phyloP scores from a whole-genome alignment of 2,888 invertebrate species.

The Zaprionus obscuricornis region DNA sequence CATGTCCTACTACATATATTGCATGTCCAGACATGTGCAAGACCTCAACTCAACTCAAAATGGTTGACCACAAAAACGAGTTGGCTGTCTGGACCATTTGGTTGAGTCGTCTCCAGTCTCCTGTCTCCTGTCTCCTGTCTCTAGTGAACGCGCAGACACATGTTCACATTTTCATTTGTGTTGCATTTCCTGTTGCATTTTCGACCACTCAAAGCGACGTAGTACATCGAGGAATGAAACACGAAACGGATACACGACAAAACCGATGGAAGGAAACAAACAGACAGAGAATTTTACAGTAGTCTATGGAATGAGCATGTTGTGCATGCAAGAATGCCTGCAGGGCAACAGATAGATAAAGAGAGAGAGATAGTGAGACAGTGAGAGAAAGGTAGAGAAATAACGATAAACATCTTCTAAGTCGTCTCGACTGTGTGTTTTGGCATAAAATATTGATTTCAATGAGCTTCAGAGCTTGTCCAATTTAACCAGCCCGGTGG shows the following conservation, averaged over 20 bases:
- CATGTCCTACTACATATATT: neutral
- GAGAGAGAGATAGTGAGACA: too few species aligned
- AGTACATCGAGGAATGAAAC: too few species aligned
- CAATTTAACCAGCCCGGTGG: constrained; percentile 17
- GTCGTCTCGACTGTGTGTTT: constrained; percentile 45
- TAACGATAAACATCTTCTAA: constrained; percentile 45
- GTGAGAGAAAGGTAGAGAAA: too few species aligned
- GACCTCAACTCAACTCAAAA: constrained; percentile 19
- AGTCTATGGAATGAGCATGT: too few species aligned
- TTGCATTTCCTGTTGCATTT: constrained; percentile 77
- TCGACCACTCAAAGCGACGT: constrained; percentile 6
- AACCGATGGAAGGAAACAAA: neutral
- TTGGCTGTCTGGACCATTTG: constrained; percentile 55
- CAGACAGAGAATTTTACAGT: constrained; percentile 1
- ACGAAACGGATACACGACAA: too few species aligned
- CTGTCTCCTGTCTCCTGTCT: too few species aligned
- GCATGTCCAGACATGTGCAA: constrained; percentile 6
- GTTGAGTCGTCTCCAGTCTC: too few species aligned
- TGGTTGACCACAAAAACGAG: constrained; percentile 55
- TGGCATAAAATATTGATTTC: constrained; percentile 77
- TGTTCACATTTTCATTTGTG: constrained; percentile 73
- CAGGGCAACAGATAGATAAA: too few species aligned
- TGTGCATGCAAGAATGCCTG: too few species aligned
- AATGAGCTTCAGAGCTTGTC: constrained; percentile 37
- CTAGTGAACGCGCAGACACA: constrained; percentile 43